These are phyloP conservation scores for Thelaira solivaga DNA, from an alignment of 2,888 invertebrate species.

Conservation along the genomic window DNA sequence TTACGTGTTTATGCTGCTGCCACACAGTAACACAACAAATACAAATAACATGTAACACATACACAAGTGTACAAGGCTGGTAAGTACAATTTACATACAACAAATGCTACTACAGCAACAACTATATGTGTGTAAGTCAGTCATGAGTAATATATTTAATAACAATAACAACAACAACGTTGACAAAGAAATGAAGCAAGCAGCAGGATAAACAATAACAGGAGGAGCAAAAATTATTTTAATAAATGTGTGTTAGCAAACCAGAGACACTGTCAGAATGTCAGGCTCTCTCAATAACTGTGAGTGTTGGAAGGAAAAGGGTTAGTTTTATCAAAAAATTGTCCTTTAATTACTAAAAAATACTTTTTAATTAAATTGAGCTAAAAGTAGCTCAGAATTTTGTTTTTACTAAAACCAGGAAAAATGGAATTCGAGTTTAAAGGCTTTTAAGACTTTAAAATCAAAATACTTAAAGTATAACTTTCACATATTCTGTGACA, in stretches of 20 bases:
- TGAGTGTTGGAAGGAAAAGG: no score
- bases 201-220: constrained; percentile 36
- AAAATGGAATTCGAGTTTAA: no score
- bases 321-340: no score
- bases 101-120: constrained; percentile 6
- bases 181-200: constrained; percentile 52
- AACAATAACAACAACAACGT: constrained; percentile 45
- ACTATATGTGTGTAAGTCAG: not conserved
- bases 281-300: no score
- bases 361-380: no score
- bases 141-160: not conserved
- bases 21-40: constrained; percentile 63
- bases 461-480: no score
- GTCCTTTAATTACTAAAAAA: no score
- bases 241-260: not conserved
- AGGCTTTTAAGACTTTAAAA: no score
- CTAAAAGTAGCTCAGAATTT: no score
- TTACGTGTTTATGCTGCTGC: constrained; percentile 75
- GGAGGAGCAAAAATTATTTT: not conserved
- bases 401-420: no score
- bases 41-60: constrained; percentile 26
- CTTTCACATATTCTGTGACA: no score
- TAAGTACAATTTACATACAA: not conserved
- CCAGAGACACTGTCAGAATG: no score
- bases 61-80: not conserved